phyloP scores from a whole-genome alignment of 2,797 vertebrate genomes.

The Anas bahamensis region DNA sequence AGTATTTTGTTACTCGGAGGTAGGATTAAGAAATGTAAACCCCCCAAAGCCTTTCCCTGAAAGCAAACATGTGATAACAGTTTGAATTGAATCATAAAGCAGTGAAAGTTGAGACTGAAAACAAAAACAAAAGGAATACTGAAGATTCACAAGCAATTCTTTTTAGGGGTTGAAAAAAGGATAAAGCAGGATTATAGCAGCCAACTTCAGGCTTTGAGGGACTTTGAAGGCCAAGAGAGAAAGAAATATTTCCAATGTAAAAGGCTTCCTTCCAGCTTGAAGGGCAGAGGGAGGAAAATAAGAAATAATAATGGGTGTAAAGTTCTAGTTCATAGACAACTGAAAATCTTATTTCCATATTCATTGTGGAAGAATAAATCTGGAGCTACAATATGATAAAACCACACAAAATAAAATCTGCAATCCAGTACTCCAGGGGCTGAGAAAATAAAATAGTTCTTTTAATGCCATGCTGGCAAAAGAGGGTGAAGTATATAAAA shows the following conservation, averaged over 20 bases:
- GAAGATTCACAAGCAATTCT: constrained; percentile 1
- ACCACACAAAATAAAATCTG: background rate
- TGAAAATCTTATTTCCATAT: constrained; percentile 41
- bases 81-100: constrained; percentile 32
- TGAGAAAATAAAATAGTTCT: background rate
- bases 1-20: background rate
- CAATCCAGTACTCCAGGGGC: background rate
- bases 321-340: constrained; percentile 17
- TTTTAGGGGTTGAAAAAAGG: background rate
- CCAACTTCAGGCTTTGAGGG: constrained; percentile 1
- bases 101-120: background rate
- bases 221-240: background rate
- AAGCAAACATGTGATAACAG: background rate
- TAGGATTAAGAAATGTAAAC: constrained; percentile 18
- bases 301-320: constrained; percentile 52
- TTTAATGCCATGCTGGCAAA: background rate
- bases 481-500: background rate
- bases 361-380: constrained; percentile 17
- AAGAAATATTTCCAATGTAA: constrained; percentile 39
- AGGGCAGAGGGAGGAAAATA: constrained; percentile 54
- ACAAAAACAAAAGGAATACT: background rate
- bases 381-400: background rate
- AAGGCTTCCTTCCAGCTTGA: constrained; percentile 27
- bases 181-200: constrained; percentile 23
- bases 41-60: background rate